Evolutionary conservation across 1,140 invertebrate species (phyloP), one percentile per base, ranked within the genome.

Genomic region (Aethina tumida): DNA sequence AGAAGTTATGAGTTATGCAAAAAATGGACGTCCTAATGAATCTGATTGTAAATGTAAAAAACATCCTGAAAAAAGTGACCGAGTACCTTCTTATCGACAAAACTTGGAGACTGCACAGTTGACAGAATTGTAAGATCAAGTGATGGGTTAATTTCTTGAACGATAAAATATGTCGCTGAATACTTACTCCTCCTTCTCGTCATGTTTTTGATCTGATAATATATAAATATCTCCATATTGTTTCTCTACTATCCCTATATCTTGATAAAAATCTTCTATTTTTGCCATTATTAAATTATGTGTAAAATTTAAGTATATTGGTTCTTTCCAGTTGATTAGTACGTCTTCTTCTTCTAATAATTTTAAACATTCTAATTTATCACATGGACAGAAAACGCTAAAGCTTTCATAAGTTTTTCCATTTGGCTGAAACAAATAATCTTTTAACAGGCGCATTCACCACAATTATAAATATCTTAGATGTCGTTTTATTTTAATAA

Each of bases 251-350:
- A 70, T 73, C 7, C 77, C 77, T 10, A 67, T 68, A 26, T 65
- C 64, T 34, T 69, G 64, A 66, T 81, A 81, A 43, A 77, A 72
- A 13, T 67, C 60, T 50, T 77, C 74, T 49, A 87, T 68, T 48
- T 74, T 73, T 47, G 81, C 72, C 57, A 84, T 79, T 51, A 86
- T 84, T 28, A 71, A 70, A 49, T 72, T 69, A 64, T 85, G 81
- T 44, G 81, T 83, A 63, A 84, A 85, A 65, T 87, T 86, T 60
- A 86, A 73, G 67, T 82, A 87, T 54, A 87, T 62, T 28, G 82
- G 81, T 56, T 73, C 71, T 33, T 71, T 70, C 74, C 82, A 84
- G 63, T 85, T 79, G 35, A 86, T 71, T 32, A 87, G 69, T 15
- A 80, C 55, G 62, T 84, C 79, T 61, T 86, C 84, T 22, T 75